Evolutionary conservation across 1,140 invertebrate species (phyloP), one percentile per base, ranked within the genome.

Genomic region (Zaprionus taronus): DNA sequence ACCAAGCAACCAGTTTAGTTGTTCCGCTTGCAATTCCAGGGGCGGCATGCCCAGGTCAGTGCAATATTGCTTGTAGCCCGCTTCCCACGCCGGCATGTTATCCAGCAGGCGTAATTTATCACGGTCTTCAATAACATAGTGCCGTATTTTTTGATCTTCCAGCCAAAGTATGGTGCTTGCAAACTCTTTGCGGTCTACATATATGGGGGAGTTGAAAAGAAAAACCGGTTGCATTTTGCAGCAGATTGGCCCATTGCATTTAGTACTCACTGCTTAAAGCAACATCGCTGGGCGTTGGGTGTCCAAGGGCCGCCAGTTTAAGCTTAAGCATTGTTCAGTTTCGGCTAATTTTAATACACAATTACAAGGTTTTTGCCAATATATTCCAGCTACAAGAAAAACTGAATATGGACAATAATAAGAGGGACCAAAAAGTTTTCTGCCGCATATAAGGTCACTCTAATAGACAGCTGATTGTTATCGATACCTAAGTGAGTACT

Each of bases 71-170:
- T 95, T 90, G 93, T 96, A 98, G 15, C 94, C 93, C 82, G 95
- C 94, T 26, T 94, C 93, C 98, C 98, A 99, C 41, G 95, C 91
- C 2, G 93, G 86, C 26, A 81, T 75, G 6, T 94, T 92, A 17
- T 93, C 80, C 20, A 94, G 94, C 58, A 94, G 92, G 56, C 96
- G 94, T 22, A 99, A 91, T 2, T 93, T 93, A 72, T 95, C 95
- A 24, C 97, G 93, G 70, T 98, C 96, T 92, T 98, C 97, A 69
- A 98, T 96, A 81, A 96, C 96, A 83, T 98, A 98, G 81, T 96
- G 95, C 17, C 98, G 95, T 79, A 99, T 98, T 93, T 98, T 98
- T 92, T 98, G 97, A 92, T 98, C 97, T 93, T 99, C 98, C 26
- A 99, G 90, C 98, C 98, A 99, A 1, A 97, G 90, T 20, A 99